Evolutionary conservation across 2,797 vertebrate species (phyloP).

Genomic region (Dendrocincla tyrannina): DNA sequence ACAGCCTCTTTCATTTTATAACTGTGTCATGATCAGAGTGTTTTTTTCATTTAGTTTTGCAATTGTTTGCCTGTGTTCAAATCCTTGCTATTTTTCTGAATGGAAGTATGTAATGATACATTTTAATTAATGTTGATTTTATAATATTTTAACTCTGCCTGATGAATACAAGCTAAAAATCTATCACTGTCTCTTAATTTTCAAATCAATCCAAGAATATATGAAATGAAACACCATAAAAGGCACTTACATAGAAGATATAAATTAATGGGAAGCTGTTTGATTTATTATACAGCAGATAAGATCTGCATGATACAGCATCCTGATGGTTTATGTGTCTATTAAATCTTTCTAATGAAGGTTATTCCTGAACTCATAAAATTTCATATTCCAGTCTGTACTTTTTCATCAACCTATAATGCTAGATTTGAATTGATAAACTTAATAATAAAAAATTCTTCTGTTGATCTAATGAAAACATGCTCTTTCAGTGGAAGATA

Average conservation of each 20-base stretch:
- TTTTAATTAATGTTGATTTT: conserved; percentile 57
- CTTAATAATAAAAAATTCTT: conserved; percentile 11
- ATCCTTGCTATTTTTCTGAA: background rate
- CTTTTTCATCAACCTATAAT: background rate
- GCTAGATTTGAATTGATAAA: conserved; percentile 5
- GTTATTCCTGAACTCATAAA: conserved; percentile 39
- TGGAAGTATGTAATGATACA: background rate
- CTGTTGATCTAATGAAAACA: background rate
- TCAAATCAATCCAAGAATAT: conserved; percentile 36
- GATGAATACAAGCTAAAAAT: conserved; percentile 55
- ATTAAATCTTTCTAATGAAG: conserved; percentile 30
- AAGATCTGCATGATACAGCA: conserved; percentile 26
- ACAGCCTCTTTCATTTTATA: background rate
- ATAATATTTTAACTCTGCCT: conserved; percentile 34
- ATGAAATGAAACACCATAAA: conserved; percentile 49
- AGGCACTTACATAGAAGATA: background rate
- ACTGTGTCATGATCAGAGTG: background rate
- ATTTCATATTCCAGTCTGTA: background rate
- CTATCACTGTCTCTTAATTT: conserved; percentile 62
- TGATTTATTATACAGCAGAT: conserved; percentile 64
- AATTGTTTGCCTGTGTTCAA: background rate
- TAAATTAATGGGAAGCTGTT: conserved; percentile 1
- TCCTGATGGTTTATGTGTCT: conserved; percentile 14
- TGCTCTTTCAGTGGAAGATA: background rate
- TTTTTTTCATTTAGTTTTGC: background rate